Evolutionary conservation across 1,140 invertebrate species (phyloP), one percentile per base, ranked within the genome.

Genomic region (Trachelipus rathkii): DNA sequence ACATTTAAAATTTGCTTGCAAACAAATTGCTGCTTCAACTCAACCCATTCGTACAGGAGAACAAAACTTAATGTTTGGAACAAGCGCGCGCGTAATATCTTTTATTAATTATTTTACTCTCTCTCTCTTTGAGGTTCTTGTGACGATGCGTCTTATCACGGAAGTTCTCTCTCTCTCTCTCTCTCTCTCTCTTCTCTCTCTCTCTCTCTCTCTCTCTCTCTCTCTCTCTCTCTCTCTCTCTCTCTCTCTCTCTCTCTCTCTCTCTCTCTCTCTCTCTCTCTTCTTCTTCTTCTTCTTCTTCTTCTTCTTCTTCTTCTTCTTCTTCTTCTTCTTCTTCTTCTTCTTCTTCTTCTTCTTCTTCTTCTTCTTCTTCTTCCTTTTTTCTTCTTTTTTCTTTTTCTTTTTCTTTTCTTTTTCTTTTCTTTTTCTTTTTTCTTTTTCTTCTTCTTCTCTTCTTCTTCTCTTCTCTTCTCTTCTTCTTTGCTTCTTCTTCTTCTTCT

Each of bases 261-360:
- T n/a, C 50, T 53, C 50, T n/a, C 50, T n/a, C 50, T 53, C 50
- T n/a, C 50, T n/a, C 50, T 53, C 50, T n/a, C n/a, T n/a, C 50
- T 53, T n/a, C 50, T 53, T n/a, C 50, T 53, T n/a, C 50, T n/a
- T n/a, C 50, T n/a, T 53, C 50, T n/a, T 53, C 50, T n/a, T 53
- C 50, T n/a, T 53, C 50, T n/a, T 53, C 50, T n/a, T 53, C 50
- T n/a, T 53, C 50, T n/a, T n/a, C n/a, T n/a, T n/a, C 50, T 53
- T n/a, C 50, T 53, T n/a, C 50, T 53, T n/a, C 50, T 53, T n/a
- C 50, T 53, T n/a, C 50, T 53, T n/a, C 50, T 53, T n/a, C 50
- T 53, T n/a, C 50, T 53, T n/a, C 50, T n/a, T n/a, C 50, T 53
- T n/a, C 50, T 53, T n/a, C 50, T 53, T n/a, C 50, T 53, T n/a